These are phyloP conservation scores for Agrilus planipennis DNA, from an alignment of 1,140 invertebrate genomes.

Conservation along the genomic window DNA sequence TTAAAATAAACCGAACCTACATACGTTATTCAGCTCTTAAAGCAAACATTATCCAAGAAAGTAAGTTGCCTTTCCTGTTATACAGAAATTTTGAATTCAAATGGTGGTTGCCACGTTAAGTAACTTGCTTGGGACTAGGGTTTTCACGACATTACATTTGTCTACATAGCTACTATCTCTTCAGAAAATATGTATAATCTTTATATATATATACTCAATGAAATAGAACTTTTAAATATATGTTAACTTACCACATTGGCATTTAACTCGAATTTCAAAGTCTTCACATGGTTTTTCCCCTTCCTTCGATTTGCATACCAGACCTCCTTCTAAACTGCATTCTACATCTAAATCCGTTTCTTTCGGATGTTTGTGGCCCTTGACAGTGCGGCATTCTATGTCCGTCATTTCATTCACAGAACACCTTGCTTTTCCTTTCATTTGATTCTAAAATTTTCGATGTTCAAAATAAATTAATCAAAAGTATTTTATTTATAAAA, in stretches of 20 bases:
- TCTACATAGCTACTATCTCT: too few relatives aligned
- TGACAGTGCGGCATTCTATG: constrained; percentile 61
- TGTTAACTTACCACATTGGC: constrained; percentile 41
- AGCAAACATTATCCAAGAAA: too few relatives aligned
- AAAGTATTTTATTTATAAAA: not conserved
- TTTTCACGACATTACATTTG: too few relatives aligned
- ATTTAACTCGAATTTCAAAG: constrained; percentile 62
- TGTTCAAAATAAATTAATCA: constrained; percentile 3
- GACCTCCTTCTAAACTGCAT: constrained; percentile 58
- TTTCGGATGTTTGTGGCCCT: constrained; percentile 46
- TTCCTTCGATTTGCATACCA: constrained; percentile 45
- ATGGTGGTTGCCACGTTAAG: too few relatives aligned
- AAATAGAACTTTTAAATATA: not conserved
- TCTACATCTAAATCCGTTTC: constrained; percentile 59
- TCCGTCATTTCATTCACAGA: constrained; percentile 46
- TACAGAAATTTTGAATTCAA: too few relatives aligned
- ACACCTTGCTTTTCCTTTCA: constrained; percentile 41
- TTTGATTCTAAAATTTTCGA: constrained; percentile 21
- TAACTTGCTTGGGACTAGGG: too few relatives aligned
- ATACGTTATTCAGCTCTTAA: too few relatives aligned
- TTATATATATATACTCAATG: not conserved
- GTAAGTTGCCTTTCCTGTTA: too few relatives aligned
- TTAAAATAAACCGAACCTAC: too few relatives aligned
- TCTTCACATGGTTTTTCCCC: constrained; percentile 42
- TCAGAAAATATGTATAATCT: too few relatives aligned